Base-by-base conservation (phyloP, 2,888 invertebrate species). In the Sussaba pulchella region DNA sequence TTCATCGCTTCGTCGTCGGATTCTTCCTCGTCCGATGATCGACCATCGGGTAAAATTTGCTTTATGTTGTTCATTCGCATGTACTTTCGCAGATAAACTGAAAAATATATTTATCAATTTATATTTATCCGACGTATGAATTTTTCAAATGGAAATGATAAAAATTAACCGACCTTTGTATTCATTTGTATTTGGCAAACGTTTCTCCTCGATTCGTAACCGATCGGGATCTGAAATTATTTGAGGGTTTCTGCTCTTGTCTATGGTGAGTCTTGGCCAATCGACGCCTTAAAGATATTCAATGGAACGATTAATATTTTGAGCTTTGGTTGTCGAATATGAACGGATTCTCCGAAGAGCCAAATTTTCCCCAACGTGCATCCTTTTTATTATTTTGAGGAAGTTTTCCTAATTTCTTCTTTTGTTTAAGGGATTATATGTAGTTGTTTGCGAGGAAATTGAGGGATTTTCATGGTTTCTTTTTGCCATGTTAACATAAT, bases 1-100 rank as follows among this genome's bases (percentile, higher is more conserved):
- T 85, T 82, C 80, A 80, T 78, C 19, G n/a, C n/a, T 14, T 91
- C 91, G 64, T 91, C 91, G 26, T 91, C 91, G 12, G 91, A 91
- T 2, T 88, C 88, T 8, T 88, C 88, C 10, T 86, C 88, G 21
- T 87, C 86, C 0, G 83, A 82, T 14, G 89, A 88, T 24, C 86
- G 85, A n/a, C 84, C 87, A 9, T 74, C 87, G 14, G 90, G 90
- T 64, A 69, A 54, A 78, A 92, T 87, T 54, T 89, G 82, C 0
- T 54, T 24, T 63, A 89, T 85, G 3, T 85, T 70, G 78, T 88
- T 82, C 26, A 74, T 71, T 19, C 76, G 85, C 82, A 86, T 89
- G 52, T 87, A 89, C 21, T 52, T 24, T 24, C 24, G 10, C 21
- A 21, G 12, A 78, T 61, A 82, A 12, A 81, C 89, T 89, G 59